phyloP scores from a whole-genome alignment of 2,888 invertebrate genomes.

The Charanyca ferruginea region DNA sequence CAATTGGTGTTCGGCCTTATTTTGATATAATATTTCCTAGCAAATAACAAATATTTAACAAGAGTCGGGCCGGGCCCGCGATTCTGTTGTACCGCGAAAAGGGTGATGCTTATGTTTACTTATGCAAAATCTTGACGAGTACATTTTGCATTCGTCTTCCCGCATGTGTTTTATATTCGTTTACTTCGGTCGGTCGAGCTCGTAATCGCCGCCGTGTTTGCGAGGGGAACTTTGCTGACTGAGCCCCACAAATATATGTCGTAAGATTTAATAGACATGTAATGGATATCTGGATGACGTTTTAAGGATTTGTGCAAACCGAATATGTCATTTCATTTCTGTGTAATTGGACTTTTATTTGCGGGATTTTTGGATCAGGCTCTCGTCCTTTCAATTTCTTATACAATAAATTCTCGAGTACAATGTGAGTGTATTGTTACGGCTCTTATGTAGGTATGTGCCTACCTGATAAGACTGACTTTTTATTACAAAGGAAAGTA shows the following conservation, averaged over 20 bases:
- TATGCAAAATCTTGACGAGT: slow-evolving; percentile 90
- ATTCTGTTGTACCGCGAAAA: slow-evolving; percentile 66
- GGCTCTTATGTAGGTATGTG: slow-evolving; percentile 6
- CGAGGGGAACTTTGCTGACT: slow-evolving; percentile 89
- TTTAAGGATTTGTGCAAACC: slow-evolving; percentile 91
- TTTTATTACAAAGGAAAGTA: neutral
- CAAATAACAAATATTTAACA: slow-evolving; percentile 66
- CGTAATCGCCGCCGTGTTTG: slow-evolving; percentile 90
- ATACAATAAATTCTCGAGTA: slow-evolving; percentile 47
- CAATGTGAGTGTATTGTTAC: slow-evolving; percentile 46
- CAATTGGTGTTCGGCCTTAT: slow-evolving; percentile 9
- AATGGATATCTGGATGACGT: slow-evolving; percentile 91
- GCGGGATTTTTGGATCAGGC: slow-evolving; percentile 87
- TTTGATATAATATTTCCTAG: slow-evolving; percentile 22
- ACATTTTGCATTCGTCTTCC: slow-evolving; percentile 90
- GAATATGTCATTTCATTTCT: slow-evolving; percentile 90
- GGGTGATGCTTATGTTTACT: slow-evolving; percentile 86
- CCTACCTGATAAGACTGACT: neutral
- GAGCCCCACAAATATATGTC: slow-evolving; percentile 91
- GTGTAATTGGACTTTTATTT: slow-evolving; percentile 90
- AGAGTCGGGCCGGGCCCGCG: slow-evolving; percentile 55
- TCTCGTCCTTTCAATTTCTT: slow-evolving; percentile 72
- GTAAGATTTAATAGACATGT: slow-evolving; percentile 91
- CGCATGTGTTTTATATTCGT: slow-evolving; percentile 91
- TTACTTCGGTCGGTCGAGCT: slow-evolving; percentile 89